Base-by-base conservation (phyloP, 1,140 invertebrate genomes). In the Drosophila burlai region DNA sequence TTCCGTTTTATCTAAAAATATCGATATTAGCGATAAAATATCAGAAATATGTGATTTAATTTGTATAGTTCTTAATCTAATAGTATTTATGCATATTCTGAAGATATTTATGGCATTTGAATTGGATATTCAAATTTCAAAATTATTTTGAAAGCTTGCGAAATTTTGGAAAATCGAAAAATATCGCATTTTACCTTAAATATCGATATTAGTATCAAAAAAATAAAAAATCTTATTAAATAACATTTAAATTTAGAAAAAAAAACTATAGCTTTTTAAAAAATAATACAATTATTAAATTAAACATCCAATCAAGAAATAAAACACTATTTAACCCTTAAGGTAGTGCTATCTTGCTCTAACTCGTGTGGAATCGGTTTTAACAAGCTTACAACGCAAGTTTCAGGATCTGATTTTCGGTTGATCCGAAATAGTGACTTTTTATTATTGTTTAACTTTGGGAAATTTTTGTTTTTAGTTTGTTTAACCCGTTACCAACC, bases 401-500 rank as follows among this genome's bases (percentile, higher is more conserved):
- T 54, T 69, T 43, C n/a, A 11, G 45, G 10, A 45, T 40, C 40
- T n/a, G 1, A 34, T 13, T 55, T 71, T 64, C 62, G 66, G 62
- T 8, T 29, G 4, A 13, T n/a, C 24, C 67, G 34, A 71, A 69
- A 46, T 21, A 11, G 7, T 13, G 34, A 3, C 3, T 34, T 21
- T 36, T 54, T 16, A 18, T 61, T 18, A 34, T 36, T 26, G 24
- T 68, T 57, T 29, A 42, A 24, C 38, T 26, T 21, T 57, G 38
- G 21, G 5, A 47, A 38, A 7, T 29, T 52, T 52, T 31, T 50
- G 31, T 36, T 8, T 8, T 52, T 52, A 43, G 38, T 43, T 69
- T 21, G 62, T 67, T 69, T 69, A 69, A 69, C 31, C 66, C 47
- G 0, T 40, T 36, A 67, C 29, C 36, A 52, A 52, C 36, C 46